These are phyloP conservation scores for Orbicella faveolata DNA, from an alignment of 64 coral and sea anemone genomes.

Conservation along the genomic window DNA sequence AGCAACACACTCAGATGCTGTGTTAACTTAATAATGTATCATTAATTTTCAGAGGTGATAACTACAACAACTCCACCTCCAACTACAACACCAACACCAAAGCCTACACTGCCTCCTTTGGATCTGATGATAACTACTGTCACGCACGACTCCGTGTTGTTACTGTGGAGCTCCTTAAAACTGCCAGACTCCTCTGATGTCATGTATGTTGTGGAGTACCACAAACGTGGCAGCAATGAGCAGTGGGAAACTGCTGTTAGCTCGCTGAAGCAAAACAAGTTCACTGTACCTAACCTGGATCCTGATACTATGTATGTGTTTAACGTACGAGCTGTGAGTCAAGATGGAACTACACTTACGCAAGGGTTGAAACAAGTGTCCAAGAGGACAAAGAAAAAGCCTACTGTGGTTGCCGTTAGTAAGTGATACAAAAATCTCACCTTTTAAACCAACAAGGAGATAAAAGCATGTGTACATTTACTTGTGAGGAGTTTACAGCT, in stretches of 20 bases:
- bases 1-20: too few relatives aligned
- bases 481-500: too few relatives aligned
- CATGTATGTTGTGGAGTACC: slow-evolving; percentile 50
- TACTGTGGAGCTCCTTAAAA: slow-evolving; percentile 42
- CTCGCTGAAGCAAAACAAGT: slow-evolving; percentile 35
- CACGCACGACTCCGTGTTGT: slow-evolving; percentile 10
- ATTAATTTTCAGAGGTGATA: slow-evolving; percentile 12
- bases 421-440: not conserved
- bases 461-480: too few relatives aligned
- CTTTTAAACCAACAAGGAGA: too few relatives aligned
- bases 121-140: slow-evolving; percentile 14
- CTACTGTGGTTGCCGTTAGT: not conserved
- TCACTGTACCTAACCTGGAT: slow-evolving; percentile 13
- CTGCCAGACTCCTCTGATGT: not conserved
- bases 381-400: not conserved
- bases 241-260: slow-evolving; percentile 22
- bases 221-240: slow-evolving; percentile 17
- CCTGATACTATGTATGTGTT: slow-evolving; percentile 38
- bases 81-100: slow-evolving; percentile 3
- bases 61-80: slow-evolving; percentile 11
- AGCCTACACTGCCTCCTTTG: slow-evolving; percentile 27
- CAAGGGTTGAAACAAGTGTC: not conserved
- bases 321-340: slow-evolving; percentile 16
- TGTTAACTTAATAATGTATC: too few relatives aligned
- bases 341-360: not conserved